Evolutionary conservation across 2,888 invertebrate species (phyloP).

Genomic region (Nemurella pictetii): DNA sequence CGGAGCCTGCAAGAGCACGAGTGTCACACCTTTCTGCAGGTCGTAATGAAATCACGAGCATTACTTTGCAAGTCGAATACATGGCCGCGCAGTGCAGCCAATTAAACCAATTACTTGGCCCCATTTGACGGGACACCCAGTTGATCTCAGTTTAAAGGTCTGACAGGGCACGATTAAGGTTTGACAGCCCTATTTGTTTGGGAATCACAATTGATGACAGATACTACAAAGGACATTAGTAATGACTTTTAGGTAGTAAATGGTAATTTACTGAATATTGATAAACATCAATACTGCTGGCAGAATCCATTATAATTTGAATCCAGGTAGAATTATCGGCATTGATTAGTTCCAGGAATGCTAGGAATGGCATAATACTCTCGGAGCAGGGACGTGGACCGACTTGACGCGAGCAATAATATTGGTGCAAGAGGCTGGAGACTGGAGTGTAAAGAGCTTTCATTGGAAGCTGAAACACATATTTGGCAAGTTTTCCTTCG

Average conservation of each 20-base stretch:
- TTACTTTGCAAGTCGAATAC: background rate
- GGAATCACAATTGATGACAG: background rate
- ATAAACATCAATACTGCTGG: background rate
- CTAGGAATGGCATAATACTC: background rate
- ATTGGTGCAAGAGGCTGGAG: background rate
- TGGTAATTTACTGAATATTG: background rate
- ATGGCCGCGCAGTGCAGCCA: background rate
- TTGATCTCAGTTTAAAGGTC: background rate
- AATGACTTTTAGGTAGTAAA: background rate
- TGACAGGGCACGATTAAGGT: background rate
- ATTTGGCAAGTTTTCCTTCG: conserved; percentile 2
- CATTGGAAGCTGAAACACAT: background rate
- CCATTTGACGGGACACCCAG: background rate
- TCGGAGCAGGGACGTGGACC: background rate
- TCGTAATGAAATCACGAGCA: background rate
- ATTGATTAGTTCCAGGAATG: background rate
- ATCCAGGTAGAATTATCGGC: background rate
- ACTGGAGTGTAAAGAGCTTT: no score
- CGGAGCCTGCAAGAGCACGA: background rate
- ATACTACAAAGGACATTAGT: background rate
- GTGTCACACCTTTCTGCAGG: background rate
- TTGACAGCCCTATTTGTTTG: background rate
- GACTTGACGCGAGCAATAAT: background rate
- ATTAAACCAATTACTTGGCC: background rate
- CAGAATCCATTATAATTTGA: background rate